Base-by-base conservation (phyloP, 2,113 vertebrate species). In the Dendrocopos noguchii region DNA sequence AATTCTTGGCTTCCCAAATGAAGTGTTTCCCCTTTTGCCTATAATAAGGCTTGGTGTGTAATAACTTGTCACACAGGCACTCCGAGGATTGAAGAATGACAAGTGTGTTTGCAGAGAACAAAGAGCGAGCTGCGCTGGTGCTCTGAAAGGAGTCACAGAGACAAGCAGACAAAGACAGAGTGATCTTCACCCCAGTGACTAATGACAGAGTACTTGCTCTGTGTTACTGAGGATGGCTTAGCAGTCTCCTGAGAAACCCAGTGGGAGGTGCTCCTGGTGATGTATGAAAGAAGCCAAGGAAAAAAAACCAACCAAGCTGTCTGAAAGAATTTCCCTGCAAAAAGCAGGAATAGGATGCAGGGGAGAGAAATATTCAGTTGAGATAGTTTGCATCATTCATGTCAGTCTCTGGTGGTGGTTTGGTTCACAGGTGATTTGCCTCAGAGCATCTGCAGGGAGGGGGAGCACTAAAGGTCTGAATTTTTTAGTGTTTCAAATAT, bases 391-490 rank as follows among this genome's bases (percentile, higher is more conserved):
- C 34, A 46, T 64, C 50, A 74, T 77, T 84, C 52, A 66, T 92
- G 61, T 72, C 87, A 91, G 53, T 92, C 95, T 92, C 75, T 96
- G 36, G 57, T 88, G 56, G 81, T 88, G 65, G 47, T 72, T 92
- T 81, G 81, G 71, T 59, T 95, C 90, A 78, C 70, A 94, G 86
- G 39, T 81, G 78, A 95, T 90, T 76, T 89, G 36, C 70, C 87
- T 92, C 36, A 19, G 60, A 53, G 12, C 11, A 5, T 92, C 82
- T 93, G 18, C 67, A 74, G 56, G 60, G 57, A 86, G 28, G 42
- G 24, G 34, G 91, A 87, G 71, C 31, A 42, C 52, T 90, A 60
- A 61, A 75, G 52, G 53, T 72, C 63, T 73, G 34, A 33, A 71
- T 80, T 15, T 44, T 76, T 80, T 76, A 47, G 82, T 66, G 52